Base-by-base conservation (phyloP, 2,797 vertebrate genomes). In the Megaceryle alcyon region DNA sequence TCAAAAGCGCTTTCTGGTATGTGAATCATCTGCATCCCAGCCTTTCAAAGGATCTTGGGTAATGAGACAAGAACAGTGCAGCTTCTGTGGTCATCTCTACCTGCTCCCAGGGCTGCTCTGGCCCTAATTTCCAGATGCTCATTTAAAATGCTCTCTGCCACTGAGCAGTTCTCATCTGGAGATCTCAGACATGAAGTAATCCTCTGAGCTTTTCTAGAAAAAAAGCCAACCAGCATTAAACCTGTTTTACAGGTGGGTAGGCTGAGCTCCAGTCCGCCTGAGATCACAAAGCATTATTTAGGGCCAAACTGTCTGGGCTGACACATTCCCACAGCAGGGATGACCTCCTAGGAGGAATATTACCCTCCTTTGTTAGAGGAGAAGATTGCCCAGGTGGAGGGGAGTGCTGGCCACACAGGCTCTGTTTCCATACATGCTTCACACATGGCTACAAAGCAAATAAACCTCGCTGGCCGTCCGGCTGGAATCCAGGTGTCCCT, bases 171-270 rank as follows among this genome's bases (percentile, higher is more conserved):
- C 86, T 82, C 85, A 73, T 70, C 63, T 53, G 72, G 68, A 88
- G 19, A 61, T 91, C 76, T 92, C 94, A 94, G 77, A 77, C 73
- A 65, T 90, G 48, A 91, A 84, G 87, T 70, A 96, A 94, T 92
- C 56, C 66, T 82, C 78, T 44, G 29, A 80, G 86, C 68, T 94
- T 82, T 90, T 60, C 88, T 61, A 85, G 48, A 90, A 84, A 70
- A 44, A 87, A 84, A 88, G 20, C 20, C 3, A 7, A 29, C 71
- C 66, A 66, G 57, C 23, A 70, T 92, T 86, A 92, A 93, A 93
- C 78, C 90, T 93, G 82, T 92, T 91, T 88, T 88, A 84, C 92
- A 94, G 83, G 90, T 87, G 83, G 29, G 75, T 54, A 88, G 64
- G 68, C 83, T 90, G 64, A 86, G 56, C 37, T 88, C 37, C 83